These are phyloP conservation scores for Spongia lamella DNA, from an alignment of 37 sponge, comb jelly and placozoan species.

Conservation along the genomic window DNA sequence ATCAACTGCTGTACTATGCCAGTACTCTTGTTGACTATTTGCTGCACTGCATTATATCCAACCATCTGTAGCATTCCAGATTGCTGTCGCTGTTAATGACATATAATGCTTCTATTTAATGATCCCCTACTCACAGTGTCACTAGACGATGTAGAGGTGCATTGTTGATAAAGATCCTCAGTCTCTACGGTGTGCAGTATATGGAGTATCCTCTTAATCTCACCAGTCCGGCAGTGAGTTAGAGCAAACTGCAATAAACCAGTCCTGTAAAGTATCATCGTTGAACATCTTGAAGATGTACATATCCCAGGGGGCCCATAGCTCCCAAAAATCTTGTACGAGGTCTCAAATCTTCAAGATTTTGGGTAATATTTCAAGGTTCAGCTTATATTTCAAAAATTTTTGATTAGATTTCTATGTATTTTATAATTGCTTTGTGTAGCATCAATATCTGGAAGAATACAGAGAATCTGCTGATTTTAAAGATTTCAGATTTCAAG, in stretches of 20 bases:
- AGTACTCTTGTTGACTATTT: conserved; percentile 38
- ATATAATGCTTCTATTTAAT: no score
- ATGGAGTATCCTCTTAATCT: conserved; percentile 35
- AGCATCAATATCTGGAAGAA: no score
- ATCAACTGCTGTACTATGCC: conserved; percentile 57
- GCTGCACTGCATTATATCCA: conserved; percentile 33
- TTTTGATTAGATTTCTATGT: not conserved
- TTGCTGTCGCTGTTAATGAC: no score
- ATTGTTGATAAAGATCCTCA: conserved; percentile 5
- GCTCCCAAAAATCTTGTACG: not conserved
- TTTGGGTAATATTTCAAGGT: not conserved
- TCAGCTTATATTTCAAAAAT: not conserved
- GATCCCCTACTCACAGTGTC: no score
- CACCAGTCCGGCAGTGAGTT: conserved; percentile 68
- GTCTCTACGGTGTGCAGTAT: conserved; percentile 30
- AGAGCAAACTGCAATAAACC: conserved; percentile 57
- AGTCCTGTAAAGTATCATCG: no score
- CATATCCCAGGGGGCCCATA: no score
- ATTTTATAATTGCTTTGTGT: no score
- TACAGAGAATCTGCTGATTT: no score
- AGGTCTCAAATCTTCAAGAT: conserved; percentile 3
- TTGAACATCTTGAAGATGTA: no score
- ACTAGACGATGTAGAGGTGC: no score
- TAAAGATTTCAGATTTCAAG: no score
- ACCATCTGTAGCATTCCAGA: conserved; percentile 9